Evolutionary conservation across 2,113 vertebrate species (phyloP).

Genomic region (Scopus umbretta): DNA sequence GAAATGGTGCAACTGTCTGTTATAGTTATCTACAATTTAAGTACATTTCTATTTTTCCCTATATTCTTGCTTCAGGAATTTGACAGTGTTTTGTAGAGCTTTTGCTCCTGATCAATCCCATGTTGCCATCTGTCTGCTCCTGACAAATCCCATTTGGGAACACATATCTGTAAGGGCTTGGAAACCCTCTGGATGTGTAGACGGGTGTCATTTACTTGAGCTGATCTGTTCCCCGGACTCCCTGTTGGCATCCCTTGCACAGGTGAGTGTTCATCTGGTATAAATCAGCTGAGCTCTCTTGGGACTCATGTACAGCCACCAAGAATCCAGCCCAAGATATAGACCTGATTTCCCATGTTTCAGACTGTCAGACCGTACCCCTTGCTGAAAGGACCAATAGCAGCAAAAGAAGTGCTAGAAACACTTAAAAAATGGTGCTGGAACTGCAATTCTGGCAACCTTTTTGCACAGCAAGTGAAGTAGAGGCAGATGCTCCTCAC

Average conservation of each 20-base stretch:
- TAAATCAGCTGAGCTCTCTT: not conserved
- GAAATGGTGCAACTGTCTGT: not conserved
- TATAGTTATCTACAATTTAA: not conserved
- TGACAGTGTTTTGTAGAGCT: not conserved
- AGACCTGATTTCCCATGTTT: not conserved
- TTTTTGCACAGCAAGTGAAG: not conserved
- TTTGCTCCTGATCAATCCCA: not conserved
- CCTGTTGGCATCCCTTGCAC: not conserved
- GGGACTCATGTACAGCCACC: slow-evolving; percentile 22
- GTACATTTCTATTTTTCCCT: not conserved
- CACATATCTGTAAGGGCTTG: not conserved
- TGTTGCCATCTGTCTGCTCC: not conserved
- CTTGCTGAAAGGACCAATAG: not conserved
- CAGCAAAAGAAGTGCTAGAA: not conserved
- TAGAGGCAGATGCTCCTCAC: not conserved
- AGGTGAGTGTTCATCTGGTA: slow-evolving; percentile 39
- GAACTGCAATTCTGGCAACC: not conserved
- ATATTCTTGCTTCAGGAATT: not conserved
- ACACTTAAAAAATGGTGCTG: not conserved
- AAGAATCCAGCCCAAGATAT: not conserved
- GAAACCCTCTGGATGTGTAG: slow-evolving; percentile 10
- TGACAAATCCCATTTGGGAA: slow-evolving; percentile 8
- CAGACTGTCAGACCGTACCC: not conserved
- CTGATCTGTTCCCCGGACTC: not conserved
- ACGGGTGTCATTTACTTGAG: slow-evolving; percentile 1